Evolutionary conservation across 2,888 invertebrate genomes (phyloP), one percentile per base, ranked within the genome.

Genomic region (Ectemnius cavifrons): DNA sequence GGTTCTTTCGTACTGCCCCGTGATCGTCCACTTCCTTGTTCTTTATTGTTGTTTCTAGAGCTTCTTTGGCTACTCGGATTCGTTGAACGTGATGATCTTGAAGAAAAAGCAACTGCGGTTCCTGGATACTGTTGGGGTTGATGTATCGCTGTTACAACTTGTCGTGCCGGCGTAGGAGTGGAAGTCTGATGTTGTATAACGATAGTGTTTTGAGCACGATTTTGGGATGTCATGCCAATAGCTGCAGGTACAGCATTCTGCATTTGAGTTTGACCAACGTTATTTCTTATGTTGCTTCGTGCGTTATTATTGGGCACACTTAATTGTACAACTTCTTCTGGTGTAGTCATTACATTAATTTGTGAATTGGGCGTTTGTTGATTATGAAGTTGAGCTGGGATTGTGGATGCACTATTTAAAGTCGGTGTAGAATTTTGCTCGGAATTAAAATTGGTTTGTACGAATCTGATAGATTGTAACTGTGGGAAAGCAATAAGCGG

Each of bases 1-100:
- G 97, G 97, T 75, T 96, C 94, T 89, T 95, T 95, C 86, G 94
- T 95, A 6, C 94, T 93, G 81, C 93, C 93, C 62, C 90, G 86
- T 28, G 89, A 88, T 64, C 91, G 84, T 13, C 89, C 87, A 47
- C 86, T 83, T 49, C 86, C 84, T 68, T 88, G 88, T 67, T 90
- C 90, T 69, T 88, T 90, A 46, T 87, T 90, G 47, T 77, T 84
- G 63, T 81, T 87, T 47, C 89, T 85, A 14, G 88, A 86, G 16
- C 87, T 84, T 52, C 90, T 83, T 37, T 89, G 89, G 46, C 75
- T 83, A 5, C 85, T 83, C 67, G 89, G 89, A 37, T 87, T 86
- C 4, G 81, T 81, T 2, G 86, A 80, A 37, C 90, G 87, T 3
- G 86, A 85, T 2, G 85, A 81, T 76, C 89, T 86, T 14, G 87